Evolutionary conservation across 2,888 invertebrate genomes (phyloP).

Genomic region (Neoitamus cyanurus): DNA sequence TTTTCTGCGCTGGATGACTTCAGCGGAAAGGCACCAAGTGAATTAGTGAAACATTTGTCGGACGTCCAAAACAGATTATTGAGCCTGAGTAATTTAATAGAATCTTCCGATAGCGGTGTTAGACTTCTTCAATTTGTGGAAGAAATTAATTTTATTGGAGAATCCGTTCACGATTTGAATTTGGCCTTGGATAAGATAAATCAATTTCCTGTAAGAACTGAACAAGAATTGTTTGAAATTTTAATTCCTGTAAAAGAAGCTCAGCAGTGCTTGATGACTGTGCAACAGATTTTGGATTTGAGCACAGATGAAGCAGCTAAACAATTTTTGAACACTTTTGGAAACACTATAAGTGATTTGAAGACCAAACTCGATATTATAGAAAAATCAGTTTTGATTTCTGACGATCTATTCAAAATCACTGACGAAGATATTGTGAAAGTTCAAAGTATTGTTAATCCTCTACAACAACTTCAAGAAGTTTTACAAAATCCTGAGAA

Average conservation of each 20-base stretch:
- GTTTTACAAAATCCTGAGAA: background rate
- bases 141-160: slow-evolving; percentile 53
- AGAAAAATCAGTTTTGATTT: slow-evolving; percentile 20
- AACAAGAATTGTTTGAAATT: slow-evolving; percentile 52
- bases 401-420: slow-evolving; percentile 30
- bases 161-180: slow-evolving; percentile 56
- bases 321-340: slow-evolving; percentile 35
- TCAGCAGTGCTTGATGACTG: slow-evolving; percentile 56
- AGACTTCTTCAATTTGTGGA: slow-evolving; percentile 49
- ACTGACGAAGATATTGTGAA: slow-evolving; percentile 54
- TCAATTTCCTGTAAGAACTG: background rate
- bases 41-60: slow-evolving; percentile 14
- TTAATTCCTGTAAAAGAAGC: slow-evolving; percentile 60
- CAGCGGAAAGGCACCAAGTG: slow-evolving; percentile 14
- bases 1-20: slow-evolving; percentile 45
- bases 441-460: slow-evolving; percentile 58
- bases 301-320: slow-evolving; percentile 45
- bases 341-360: slow-evolving; percentile 30
- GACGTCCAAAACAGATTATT: slow-evolving; percentile 45
- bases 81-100: slow-evolving; percentile 47
- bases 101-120: slow-evolving; percentile 33
- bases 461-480: slow-evolving; percentile 57
- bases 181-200: background rate
- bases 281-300: slow-evolving; percentile 59
- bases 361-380: slow-evolving; percentile 45